phyloP scores from a whole-genome alignment of 2,888 invertebrate genomes.

The Ormyrus thymus region DNA sequence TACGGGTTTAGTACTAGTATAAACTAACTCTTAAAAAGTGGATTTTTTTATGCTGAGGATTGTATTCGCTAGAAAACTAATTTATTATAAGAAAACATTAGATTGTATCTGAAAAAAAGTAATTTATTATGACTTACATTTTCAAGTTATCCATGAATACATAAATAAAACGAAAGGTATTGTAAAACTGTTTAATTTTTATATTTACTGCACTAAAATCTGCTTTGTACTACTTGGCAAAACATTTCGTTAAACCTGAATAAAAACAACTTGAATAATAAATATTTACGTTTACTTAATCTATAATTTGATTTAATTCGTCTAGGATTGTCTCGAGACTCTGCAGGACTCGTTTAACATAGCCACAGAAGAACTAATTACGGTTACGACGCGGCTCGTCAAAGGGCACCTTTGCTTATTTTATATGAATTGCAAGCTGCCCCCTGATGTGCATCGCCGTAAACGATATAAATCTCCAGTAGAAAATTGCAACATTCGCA shows the following conservation, averaged over 20 bases:
- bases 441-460: conserved; percentile 55
- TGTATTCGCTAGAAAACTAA: too few relatives aligned
- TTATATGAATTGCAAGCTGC: conserved; percentile 54
- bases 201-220: not conserved
- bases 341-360: conserved; percentile 5
- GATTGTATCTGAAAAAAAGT: too few relatives aligned
- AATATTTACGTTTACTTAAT: conserved; percentile 8
- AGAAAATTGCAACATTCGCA: conserved; percentile 6
- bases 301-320: conserved; percentile 28
- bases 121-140: too few relatives aligned
- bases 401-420: conserved; percentile 55
- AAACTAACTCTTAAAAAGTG: too few relatives aligned
- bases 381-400: conserved; percentile 56
- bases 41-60: too few relatives aligned
- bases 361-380: conserved; percentile 11
- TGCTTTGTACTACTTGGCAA: not conserved
- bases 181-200: not conserved
- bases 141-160: not conserved
- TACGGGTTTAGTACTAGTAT: too few relatives aligned
- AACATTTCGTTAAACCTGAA: not conserved
- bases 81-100: too few relatives aligned
- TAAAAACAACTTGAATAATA: not conserved
- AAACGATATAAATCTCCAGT: conserved; percentile 35
- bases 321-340: not conserved
- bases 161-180: not conserved